Evolutionary conservation across 1,140 invertebrate species (phyloP).

Genomic region (Hycleus phaleratus): DNA sequence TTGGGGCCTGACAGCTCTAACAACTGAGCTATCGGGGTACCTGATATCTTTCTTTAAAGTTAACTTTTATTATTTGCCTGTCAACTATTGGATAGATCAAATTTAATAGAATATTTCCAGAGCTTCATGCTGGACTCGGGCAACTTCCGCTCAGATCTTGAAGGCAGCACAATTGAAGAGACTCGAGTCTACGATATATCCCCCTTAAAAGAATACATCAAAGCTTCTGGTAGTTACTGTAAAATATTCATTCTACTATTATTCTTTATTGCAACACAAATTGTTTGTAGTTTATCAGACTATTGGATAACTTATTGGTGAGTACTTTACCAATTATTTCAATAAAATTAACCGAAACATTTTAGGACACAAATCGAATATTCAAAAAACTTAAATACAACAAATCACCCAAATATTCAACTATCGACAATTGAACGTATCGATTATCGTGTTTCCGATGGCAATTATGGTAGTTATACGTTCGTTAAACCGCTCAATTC

Average conservation of each 20-base stretch:
- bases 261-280: conserved; percentile 55
- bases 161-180: conserved; percentile 13
- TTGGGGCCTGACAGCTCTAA: no score
- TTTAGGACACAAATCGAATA: not conserved
- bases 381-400: not conserved
- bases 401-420: no score
- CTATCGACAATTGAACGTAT: no score
- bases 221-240: conserved; percentile 50
- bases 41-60: no score
- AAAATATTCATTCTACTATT: conserved; percentile 47
- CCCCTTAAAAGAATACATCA: conserved; percentile 48
- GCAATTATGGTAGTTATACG: not conserved
- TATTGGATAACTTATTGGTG: conserved; percentile 71
- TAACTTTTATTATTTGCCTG: no score
- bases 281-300: conserved; percentile 58
- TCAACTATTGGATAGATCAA: no score
- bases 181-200: conserved; percentile 4
- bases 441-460: not conserved
- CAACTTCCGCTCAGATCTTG: not conserved
- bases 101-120: not conserved
- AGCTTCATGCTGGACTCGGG: not conserved
- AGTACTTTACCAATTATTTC: not conserved
- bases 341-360: not conserved
- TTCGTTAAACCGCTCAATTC: not conserved
- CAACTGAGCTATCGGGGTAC: no score